These are phyloP conservation scores for Cochlearius cochlearius DNA, from an alignment of 2,113 vertebrate genomes.

Conservation along the genomic window DNA sequence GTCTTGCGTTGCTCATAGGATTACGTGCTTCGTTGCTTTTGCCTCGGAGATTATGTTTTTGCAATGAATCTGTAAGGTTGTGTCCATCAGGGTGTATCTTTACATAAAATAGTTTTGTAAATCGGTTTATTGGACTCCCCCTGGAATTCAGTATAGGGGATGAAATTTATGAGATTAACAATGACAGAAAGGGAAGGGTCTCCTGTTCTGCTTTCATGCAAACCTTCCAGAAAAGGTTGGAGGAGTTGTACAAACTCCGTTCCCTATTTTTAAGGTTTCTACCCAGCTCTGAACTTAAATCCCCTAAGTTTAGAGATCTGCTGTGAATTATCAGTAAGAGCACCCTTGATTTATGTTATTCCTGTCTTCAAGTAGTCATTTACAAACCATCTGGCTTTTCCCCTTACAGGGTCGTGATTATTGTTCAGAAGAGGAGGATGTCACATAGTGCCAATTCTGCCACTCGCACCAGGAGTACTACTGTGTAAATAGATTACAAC, in stretches of 20 bases:
- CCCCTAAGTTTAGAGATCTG: not conserved
- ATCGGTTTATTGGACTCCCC: not conserved
- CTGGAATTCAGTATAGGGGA: rapidly evolving
- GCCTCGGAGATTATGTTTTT: not conserved
- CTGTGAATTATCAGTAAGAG: rapidly evolving
- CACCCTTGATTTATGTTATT: not conserved
- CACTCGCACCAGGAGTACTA: constrained; percentile 59
- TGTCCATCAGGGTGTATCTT: not conserved
- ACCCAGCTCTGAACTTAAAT: not conserved
- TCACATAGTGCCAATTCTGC: constrained; percentile 86
- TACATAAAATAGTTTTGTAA: not conserved
- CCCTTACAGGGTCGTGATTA: constrained; percentile 89
- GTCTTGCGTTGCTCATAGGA: not conserved
- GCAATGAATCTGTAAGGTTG: rapidly evolving
- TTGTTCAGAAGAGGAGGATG: constrained; percentile 94
- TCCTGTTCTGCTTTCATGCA: not conserved
- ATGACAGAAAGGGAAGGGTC: not conserved
- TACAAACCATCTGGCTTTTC: not conserved
- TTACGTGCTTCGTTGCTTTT: not conserved
- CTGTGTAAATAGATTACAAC: constrained; percentile 83
- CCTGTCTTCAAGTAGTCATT: not conserved
- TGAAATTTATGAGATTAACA: not conserved
- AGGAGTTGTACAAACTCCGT: not conserved
- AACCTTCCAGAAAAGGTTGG: not conserved
- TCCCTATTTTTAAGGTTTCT: not conserved